Base-by-base conservation (phyloP, 2,888 invertebrate genomes). In the Ochropleura leucogaster region DNA sequence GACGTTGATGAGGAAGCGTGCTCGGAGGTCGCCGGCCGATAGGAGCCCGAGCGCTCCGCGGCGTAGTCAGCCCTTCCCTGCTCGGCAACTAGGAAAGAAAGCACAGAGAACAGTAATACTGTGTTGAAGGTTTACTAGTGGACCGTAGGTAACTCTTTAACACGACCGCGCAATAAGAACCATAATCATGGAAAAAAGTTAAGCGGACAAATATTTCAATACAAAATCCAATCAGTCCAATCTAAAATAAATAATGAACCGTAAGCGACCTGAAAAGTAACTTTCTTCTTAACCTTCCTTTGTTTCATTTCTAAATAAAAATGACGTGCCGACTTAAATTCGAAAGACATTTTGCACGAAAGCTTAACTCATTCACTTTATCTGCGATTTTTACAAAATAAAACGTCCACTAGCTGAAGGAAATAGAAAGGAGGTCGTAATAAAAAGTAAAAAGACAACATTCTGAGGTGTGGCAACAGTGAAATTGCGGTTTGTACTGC, bases 31-130 rank as follows among this genome's bases (percentile, higher is more conserved):
- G 92, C 83, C 96, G 91, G 72, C 94, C 93, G 71, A 94, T 83
- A 49, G 96, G 95, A 93, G 96, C 95, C 75, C 96, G 92, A 87
- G 95, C 96, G 88, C 96, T 96, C 94, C 96, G 91, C 81, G 96
- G 96, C 89, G 96, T 96, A 66, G 92, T 92, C 89, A 96, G 90
- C 82, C 94, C 91, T 90, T 96, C 96, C 88, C 95, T 94, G 85
- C 95, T 86, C 85, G 96, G 95, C 91, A 96, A 95, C 96, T 96
- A 85, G 49, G 85, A 87, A 75, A 74, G 84, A 85, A 40, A 59
- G 8, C 59, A 59, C 59, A 59, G 16, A 57, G 16, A 30, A 30
- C 30, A 30, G 16, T 57, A 30, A 57, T 30, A 57, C 4, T 30
- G 8, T 30, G 16, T 14, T 30, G 16, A 57, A 4, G 14, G 16